Evolutionary conservation across 2,797 vertebrate species (phyloP).

Genomic region (Mycteria americana): DNA sequence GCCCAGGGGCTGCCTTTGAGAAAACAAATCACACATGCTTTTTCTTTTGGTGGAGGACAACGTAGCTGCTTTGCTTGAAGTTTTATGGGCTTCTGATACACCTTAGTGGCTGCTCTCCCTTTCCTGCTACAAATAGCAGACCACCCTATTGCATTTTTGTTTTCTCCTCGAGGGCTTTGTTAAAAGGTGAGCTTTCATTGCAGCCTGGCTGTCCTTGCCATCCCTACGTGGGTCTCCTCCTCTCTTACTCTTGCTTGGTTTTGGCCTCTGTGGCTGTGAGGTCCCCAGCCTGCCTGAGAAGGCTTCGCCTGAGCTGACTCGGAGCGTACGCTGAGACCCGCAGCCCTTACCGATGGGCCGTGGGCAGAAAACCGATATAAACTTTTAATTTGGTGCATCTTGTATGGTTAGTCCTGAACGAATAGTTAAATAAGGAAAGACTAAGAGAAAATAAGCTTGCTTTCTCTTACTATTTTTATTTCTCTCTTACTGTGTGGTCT

Average conservation of each 20-base stretch:
- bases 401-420: neutral
- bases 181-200: neutral
- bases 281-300: neutral
- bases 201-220: neutral
- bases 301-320: neutral
- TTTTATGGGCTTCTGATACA: neutral
- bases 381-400: neutral
- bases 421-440: neutral
- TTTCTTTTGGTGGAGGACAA: neutral
- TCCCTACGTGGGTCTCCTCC: accelerated
- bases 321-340: accelerated
- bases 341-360: neutral
- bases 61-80: neutral
- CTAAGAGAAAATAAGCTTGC: neutral
- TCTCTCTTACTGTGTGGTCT: conserved; percentile 17
- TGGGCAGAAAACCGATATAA: accelerated
- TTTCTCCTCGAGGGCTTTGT: neutral
- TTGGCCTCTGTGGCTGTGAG: neutral
- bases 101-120: neutral
- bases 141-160: neutral
- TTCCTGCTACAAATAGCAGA: neutral
- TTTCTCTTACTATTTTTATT: conserved; percentile 27
- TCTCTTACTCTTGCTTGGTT: neutral
- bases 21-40: neutral
- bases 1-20: neutral